Percentiles rank a stretch among this genome's conserved stretches.
Conservation (phyloP, 2,113 vertebrate genomes). For the Anarhynchus alexandrinus region DNA sequence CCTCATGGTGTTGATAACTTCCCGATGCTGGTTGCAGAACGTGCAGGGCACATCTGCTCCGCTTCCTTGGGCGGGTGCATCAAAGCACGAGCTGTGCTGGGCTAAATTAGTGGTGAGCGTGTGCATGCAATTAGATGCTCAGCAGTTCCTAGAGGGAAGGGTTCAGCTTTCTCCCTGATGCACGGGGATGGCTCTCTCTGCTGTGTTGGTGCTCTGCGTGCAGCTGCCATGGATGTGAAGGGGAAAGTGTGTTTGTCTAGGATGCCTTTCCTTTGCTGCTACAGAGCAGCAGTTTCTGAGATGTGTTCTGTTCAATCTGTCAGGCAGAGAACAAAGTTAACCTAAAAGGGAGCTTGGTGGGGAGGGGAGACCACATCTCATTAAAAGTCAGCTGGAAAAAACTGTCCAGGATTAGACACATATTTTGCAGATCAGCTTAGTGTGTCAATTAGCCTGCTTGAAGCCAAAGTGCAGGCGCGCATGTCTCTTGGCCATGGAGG, state of each 20-base stretch:
- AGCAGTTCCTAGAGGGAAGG: background rate
- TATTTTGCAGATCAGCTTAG: background rate
- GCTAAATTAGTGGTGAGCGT: background rate
- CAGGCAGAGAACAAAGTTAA: background rate
- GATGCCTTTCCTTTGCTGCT: background rate
- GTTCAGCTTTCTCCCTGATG: background rate
- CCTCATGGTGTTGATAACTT: background rate
- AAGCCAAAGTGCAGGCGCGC: background rate
- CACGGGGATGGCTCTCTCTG: fast-evolving
- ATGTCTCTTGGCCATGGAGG: background rate
- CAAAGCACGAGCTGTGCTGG: background rate
- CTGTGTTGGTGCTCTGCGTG: background rate
- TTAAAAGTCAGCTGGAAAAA: constrained; percentile 7
- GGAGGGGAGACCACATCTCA: background rate
- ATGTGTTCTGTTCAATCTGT: background rate
- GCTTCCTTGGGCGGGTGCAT: background rate
- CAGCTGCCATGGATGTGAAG: background rate
- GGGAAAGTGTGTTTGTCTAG: background rate
- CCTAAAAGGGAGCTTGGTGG: background rate
- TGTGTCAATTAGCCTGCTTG: background rate
- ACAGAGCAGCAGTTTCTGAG: background rate
- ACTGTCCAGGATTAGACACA: background rate
- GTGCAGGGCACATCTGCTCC: background rate
- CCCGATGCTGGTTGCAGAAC: background rate
- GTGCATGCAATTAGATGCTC: background rate